phyloP scores from a whole-genome alignment of 2,113 vertebrate species.

The Hyla sarda region DNA sequence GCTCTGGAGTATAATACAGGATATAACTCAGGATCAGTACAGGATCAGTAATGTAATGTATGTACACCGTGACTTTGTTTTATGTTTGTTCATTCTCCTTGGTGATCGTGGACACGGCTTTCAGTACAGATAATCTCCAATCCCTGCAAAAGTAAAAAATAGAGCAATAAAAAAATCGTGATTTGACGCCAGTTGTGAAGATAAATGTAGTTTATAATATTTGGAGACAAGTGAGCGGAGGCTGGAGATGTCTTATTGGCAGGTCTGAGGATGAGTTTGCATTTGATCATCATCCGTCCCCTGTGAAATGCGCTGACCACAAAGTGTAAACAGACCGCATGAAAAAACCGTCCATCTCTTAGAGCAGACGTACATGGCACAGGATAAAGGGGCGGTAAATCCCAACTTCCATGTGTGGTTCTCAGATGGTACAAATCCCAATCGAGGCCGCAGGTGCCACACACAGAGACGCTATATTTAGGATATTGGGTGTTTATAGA shows the following conservation, averaged over 20 bases:
- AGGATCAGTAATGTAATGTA: no score
- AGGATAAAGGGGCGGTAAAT: conserved; percentile 76
- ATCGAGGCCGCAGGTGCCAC: conserved; percentile 73
- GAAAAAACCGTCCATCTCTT: conserved; percentile 76
- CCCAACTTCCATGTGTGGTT: conserved; percentile 77
- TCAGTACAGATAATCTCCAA: not conserved
- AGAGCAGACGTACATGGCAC: conserved; percentile 74
- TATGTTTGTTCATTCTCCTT: no score
- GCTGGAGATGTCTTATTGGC: conserved; percentile 16
- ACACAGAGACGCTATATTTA: conserved; percentile 76
- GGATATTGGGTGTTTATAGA: conserved; percentile 69
- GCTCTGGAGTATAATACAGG: no score
- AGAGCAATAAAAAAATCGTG: not conserved
- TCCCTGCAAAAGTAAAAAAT: not conserved
- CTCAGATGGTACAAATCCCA: conserved; percentile 78
- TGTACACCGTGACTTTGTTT: no score
- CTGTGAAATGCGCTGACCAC: conserved; percentile 67
- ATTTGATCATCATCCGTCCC: conserved; percentile 72
- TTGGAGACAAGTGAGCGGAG: not conserved
- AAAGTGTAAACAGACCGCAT: conserved; percentile 71
- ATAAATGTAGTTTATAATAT: conserved; percentile 50
- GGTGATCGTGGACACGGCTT: not conserved
- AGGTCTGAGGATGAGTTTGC: conserved; percentile 54
- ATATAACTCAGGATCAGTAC: no score
- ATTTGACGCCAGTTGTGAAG: not conserved